Base-by-base conservation (phyloP, 2,113 vertebrate species). In the Podocnemis expansa region DNA sequence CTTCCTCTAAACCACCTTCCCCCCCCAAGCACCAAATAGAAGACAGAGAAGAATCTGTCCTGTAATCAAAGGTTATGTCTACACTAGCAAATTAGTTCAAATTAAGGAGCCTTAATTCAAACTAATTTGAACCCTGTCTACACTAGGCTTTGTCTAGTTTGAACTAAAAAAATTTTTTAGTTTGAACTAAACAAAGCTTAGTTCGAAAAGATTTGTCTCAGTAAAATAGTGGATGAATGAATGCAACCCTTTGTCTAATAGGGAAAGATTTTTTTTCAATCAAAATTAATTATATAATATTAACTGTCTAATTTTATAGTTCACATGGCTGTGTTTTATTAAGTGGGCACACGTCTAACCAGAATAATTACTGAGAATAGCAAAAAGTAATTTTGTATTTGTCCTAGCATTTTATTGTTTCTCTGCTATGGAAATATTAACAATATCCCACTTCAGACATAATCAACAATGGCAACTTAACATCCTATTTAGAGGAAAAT, bases 161-260 rank as follows among this genome's bases (percentile, higher is more conserved):
- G 47, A 47, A 47, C 10, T 47, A n/a, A n/a, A n/a, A n/a, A n/a
- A 47, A 47, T 10, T 47, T n/a, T n/a, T n/a, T n/a, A n/a, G n/a
- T n/a, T n/a, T n/a, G n/a, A n/a, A n/a, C n/a, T n/a, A n/a, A n/a
- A n/a, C n/a, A n/a, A n/a, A n/a, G n/a, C n/a, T n/a, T n/a, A n/a
- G n/a, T n/a, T n/a, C n/a, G 8, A 41, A 5, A 82, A 58, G 8
- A 31, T 6, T 60, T 78, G 45, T 56, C 88, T 52, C 41, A 84
- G 82, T 56, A 78, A 58, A 80, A 38, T 41, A 87, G 34, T 34
- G 2, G 80, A 45, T 22, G 7, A 88, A 22, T 38, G 47, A 25
- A 3, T 7, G 5, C 43, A 55, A 17, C 12, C 10, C 8, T 24
- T 0, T 56, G 24, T 1, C 5, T 1, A 31, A 6, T 13, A 17